phyloP scores from a whole-genome alignment of 1,140 invertebrate genomes.

The Dermatophagoides farinae region DNA sequence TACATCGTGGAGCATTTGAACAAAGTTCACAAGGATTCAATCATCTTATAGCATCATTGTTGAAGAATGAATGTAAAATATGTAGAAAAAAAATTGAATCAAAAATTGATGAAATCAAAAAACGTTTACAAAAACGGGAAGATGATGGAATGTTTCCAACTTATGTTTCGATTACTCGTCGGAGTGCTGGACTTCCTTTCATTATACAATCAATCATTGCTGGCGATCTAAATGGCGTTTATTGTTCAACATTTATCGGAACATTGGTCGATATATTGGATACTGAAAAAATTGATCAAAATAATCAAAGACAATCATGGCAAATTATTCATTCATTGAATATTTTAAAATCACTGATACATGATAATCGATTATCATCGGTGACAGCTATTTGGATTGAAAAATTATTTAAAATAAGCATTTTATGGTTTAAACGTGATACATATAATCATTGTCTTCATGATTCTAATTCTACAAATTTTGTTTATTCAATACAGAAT shows the following conservation, averaged over 20 bases:
- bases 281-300: neutral
- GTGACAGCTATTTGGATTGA: constrained; percentile 43
- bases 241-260: neutral
- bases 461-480: neutral
- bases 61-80: constrained; percentile 28
- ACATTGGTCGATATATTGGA: constrained; percentile 2
- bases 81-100: constrained; percentile 13
- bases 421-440: neutral
- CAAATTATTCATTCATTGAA: constrained; percentile 49
- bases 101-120: constrained; percentile 46
- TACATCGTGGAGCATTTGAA: constrained; percentile 85
- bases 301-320: constrained; percentile 1
- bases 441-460: neutral
- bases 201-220: constrained; percentile 50
- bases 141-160: neutral
- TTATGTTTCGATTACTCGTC: constrained; percentile 34
- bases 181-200: constrained; percentile 76
- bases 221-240: neutral
- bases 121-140: constrained; percentile 29
- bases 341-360: constrained; percentile 55
- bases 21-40: constrained; percentile 75
- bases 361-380: constrained; percentile 50
- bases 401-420: constrained; percentile 1
- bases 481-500: constrained; percentile 36
- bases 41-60: constrained; percentile 44